Conservation (phyloP, 2,797 vertebrate species). For the Parambassis ranga region DNA sequence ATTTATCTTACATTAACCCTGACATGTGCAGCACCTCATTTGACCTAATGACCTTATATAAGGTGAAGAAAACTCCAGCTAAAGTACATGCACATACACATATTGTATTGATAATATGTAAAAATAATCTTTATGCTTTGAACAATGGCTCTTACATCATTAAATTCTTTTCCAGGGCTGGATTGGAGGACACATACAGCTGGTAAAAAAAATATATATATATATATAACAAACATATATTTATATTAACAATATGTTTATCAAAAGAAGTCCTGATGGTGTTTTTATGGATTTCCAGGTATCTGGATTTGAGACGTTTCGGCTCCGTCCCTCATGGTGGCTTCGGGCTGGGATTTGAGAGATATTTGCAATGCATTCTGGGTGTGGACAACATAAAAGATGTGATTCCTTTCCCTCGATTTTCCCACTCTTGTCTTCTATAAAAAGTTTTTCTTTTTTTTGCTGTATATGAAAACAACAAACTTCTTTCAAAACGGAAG, state of each 20-base stretch:
- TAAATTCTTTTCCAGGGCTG: slow-evolving; percentile 77
- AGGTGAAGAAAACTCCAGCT: no score
- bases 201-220: slow-evolving; percentile 82
- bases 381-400: slow-evolving; percentile 97
- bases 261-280: background rate
- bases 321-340: slow-evolving; percentile 95
- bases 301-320: slow-evolving; percentile 92
- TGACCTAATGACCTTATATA: no score
- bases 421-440: slow-evolving; percentile 89
- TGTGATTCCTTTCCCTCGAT: slow-evolving; percentile 93
- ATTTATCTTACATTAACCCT: no score
- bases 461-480: background rate
- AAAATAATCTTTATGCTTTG: background rate
- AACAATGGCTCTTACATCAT: slow-evolving; percentile 29
- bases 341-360: slow-evolving; percentile 97
- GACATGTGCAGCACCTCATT: no score
- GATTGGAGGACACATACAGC: slow-evolving; percentile 84
- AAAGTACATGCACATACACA: no score
- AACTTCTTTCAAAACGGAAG: no score
- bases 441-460: slow-evolving; percentile 55
- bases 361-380: slow-evolving; percentile 92
- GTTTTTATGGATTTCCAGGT: slow-evolving; percentile 80
- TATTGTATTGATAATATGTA: background rate
- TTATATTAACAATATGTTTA: background rate
- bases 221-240: background rate